phyloP scores from a whole-genome alignment of 92 coral and sea anemone species.

The Phenganax subtilis region DNA sequence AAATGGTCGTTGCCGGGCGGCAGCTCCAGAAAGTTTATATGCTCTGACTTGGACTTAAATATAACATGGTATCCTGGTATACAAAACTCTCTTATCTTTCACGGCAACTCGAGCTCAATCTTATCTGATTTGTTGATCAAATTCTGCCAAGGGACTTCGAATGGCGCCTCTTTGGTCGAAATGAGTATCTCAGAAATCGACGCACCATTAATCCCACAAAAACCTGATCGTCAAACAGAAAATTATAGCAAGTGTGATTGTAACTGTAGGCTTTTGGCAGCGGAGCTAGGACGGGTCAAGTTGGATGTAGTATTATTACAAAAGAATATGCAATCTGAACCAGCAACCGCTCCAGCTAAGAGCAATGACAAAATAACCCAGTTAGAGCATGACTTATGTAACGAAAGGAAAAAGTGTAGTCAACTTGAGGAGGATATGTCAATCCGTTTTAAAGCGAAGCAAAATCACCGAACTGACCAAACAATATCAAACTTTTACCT shows the following conservation, averaged over 20 bases:
- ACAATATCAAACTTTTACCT: neutral
- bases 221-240: too few relatives aligned
- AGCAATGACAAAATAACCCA: too few relatives aligned
- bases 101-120: neutral
- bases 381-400: neutral
- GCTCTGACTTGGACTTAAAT: conserved; percentile 1
- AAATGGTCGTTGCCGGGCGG: conserved; percentile 31
- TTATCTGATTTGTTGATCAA: neutral
- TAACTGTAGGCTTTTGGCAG: neutral
- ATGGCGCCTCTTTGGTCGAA: neutral
- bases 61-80: conserved; percentile 15
- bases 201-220: neutral
- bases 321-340: too few relatives aligned
- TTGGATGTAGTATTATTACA: too few relatives aligned
- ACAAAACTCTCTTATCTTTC: conserved; percentile 2
- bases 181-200: neutral
- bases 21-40: conserved; percentile 6
- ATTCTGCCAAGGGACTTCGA: neutral
- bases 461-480: neutral
- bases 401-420: neutral
- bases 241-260: conserved; percentile 3
- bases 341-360: too few relatives aligned
- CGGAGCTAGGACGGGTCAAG: neutral
- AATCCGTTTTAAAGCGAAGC: neutral
- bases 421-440: neutral